These are phyloP conservation scores for Ephialtes manifestator DNA, from an alignment of 2,888 invertebrate genomes.

Conservation along the genomic window DNA sequence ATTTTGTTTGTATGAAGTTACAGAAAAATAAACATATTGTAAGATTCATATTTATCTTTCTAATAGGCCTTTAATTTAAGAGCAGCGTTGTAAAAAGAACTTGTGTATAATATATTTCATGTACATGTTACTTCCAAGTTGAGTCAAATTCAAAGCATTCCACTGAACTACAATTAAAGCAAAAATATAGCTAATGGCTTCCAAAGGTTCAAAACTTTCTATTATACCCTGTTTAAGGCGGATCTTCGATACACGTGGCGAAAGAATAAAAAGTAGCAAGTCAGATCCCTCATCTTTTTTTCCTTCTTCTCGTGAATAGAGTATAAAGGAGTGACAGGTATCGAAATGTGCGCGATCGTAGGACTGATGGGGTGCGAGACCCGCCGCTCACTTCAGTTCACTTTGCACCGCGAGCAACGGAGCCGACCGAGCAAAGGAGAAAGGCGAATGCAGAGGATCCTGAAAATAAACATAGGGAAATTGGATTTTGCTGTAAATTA, in stretches of 20 bases:
- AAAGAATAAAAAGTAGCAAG: conserved; percentile 36
- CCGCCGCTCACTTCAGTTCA: neutral
- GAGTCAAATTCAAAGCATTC: neutral
- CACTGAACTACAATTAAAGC: neutral
- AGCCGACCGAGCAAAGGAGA: conserved; percentile 8
- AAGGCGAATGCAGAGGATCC: conserved; percentile 61
- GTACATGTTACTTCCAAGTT: neutral
- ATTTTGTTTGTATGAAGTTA: no score
- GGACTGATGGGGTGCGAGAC: neutral
- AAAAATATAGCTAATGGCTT: neutral
- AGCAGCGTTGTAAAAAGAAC: no score
- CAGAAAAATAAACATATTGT: no score
- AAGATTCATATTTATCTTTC: no score
- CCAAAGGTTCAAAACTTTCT: neutral
- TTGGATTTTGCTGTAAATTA: conserved; percentile 81
- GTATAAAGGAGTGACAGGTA: conserved; percentile 51
- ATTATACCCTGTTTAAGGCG: neutral
- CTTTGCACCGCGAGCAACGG: neutral
- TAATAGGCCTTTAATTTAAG: no score
- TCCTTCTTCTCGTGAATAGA: conserved; percentile 43
- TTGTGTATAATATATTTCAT: no score
- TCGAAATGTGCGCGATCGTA: conserved; percentile 32
- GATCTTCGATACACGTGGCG: conserved; percentile 5
- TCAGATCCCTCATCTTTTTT: conserved; percentile 30
- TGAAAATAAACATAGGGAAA: conserved; percentile 75